These are phyloP conservation scores for Scrobipalpa atriplicella DNA, from an alignment of 2,888 invertebrate species.

Conservation along the genomic window DNA sequence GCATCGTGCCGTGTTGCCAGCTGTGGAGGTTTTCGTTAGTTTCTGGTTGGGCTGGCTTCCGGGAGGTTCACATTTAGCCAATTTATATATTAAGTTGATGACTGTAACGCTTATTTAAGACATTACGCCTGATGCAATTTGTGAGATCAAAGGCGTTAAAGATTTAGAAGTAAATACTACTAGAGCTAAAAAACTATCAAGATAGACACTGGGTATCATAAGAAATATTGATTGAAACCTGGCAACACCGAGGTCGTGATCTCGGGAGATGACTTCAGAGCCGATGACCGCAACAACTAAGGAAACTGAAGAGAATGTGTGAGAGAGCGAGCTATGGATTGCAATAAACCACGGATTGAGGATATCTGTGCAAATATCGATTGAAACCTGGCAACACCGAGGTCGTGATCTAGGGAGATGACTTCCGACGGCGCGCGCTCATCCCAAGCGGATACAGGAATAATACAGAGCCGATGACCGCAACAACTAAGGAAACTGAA, in stretches of 20 bases:
- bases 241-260: background rate
- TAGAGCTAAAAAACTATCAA: background rate
- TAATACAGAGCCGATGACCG: slow-evolving; percentile 28
- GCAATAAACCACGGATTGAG: background rate
- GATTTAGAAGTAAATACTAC: too few relatives aligned
- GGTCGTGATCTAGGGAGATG: slow-evolving; percentile 60
- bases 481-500: background rate
- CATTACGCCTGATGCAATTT: too few relatives aligned
- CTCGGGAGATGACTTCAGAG: too few relatives aligned
- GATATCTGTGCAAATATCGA: background rate
- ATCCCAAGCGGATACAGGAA: slow-evolving; percentile 32
- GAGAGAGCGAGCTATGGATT: slow-evolving; percentile 5
- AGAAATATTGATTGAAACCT: background rate
- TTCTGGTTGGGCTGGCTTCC: background rate
- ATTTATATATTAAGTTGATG: too few relatives aligned
- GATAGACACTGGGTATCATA: background rate
- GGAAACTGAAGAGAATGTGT: background rate
- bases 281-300: slow-evolving; percentile 19
- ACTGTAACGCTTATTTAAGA: too few relatives aligned
- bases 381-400: background rate
- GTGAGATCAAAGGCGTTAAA: too few relatives aligned
- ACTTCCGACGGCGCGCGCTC: slow-evolving; percentile 62
- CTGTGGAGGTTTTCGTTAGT: too few relatives aligned
- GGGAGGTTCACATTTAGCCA: too few relatives aligned
- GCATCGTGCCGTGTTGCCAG: slow-evolving; percentile 54